Percentiles rank a stretch among this genome's conserved stretches.
These are phyloP conservation scores for Pteropus alecto DNA, from an alignment of 2,113 vertebrate species.

Conservation along the genomic window DNA sequence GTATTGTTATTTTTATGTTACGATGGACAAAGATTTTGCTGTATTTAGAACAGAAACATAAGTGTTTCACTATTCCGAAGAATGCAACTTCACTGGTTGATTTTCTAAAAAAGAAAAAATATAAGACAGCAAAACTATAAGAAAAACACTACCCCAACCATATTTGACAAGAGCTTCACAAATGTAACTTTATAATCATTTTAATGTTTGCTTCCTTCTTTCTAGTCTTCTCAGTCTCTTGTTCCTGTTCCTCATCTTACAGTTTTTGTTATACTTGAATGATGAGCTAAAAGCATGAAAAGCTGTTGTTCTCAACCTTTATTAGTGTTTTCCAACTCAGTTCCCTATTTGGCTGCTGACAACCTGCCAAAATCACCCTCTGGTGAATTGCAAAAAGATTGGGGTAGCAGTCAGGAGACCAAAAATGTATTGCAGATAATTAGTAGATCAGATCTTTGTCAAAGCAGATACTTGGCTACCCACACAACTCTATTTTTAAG, in stretches of 20 bases:
- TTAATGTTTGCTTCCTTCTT: slow-evolving; percentile 3
- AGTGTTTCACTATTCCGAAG: not conserved
- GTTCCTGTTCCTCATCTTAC: slow-evolving; percentile 65
- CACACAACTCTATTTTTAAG: slow-evolving; percentile 79
- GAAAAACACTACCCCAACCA: not conserved
- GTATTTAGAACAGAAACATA: slow-evolving; percentile 14
- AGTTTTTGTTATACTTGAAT: slow-evolving; percentile 68
- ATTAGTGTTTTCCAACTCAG: slow-evolving; percentile 80
- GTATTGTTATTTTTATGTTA: slow-evolving; percentile 25
- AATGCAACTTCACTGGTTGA: not conserved
- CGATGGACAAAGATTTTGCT: not conserved
- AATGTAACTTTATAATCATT: slow-evolving; percentile 16
- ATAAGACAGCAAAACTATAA: slow-evolving; percentile 39
- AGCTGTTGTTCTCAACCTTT: slow-evolving; percentile 80
- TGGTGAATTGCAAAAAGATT: slow-evolving; percentile 79
- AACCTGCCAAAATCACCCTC: slow-evolving; percentile 81
- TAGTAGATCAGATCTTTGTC: slow-evolving; percentile 79
- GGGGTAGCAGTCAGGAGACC: slow-evolving; percentile 73
- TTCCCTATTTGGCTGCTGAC: slow-evolving; percentile 78
- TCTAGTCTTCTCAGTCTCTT: slow-evolving; percentile 5
- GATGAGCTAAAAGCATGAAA: slow-evolving; percentile 72
- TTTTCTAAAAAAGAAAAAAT: not conserved
- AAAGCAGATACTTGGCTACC: slow-evolving; percentile 77
- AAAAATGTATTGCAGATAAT: slow-evolving; percentile 78
- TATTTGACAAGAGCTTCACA: slow-evolving; percentile 55